These are phyloP conservation scores for Ichneumon xanthorius DNA, from an alignment of 2,888 invertebrate genomes.

Conservation along the genomic window DNA sequence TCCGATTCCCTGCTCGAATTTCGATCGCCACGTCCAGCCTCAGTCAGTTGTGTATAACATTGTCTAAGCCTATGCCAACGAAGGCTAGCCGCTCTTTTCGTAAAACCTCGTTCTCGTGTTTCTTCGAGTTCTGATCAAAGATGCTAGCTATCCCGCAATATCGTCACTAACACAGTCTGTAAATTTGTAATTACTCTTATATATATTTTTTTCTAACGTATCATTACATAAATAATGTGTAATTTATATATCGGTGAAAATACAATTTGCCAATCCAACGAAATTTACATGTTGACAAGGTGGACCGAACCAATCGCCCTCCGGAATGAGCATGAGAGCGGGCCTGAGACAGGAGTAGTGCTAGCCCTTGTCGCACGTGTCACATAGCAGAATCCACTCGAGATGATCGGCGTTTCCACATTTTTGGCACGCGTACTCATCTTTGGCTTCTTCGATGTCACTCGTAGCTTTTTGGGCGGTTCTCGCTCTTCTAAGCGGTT, in stretches of 20 bases:
- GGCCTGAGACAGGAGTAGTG: slow-evolving; percentile 98
- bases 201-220: no score
- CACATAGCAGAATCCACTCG: slow-evolving; percentile 98
- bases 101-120: slow-evolving; percentile 88
- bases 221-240: neutral
- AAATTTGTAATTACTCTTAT: slow-evolving; percentile 67
- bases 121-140: slow-evolving; percentile 90
- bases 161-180: slow-evolving; percentile 89
- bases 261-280: neutral
- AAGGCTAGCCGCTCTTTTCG: slow-evolving; percentile 90
- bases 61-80: slow-evolving; percentile 91
- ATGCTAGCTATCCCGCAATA: slow-evolving; percentile 91
- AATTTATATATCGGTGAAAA: neutral
- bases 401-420: slow-evolving; percentile 97
- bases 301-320: slow-evolving; percentile 99
- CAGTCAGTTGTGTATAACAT: slow-evolving; percentile 87
- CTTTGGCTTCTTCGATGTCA: slow-evolving; percentile 83
- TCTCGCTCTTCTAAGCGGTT: no score
- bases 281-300: slow-evolving; percentile 96
- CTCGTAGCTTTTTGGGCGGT: slow-evolving; percentile 88
- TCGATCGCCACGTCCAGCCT: slow-evolving; percentile 73
- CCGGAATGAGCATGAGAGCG: slow-evolving; percentile 96
- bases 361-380: slow-evolving; percentile 98
- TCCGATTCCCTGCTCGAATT: slow-evolving; percentile 75
- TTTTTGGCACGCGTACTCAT: slow-evolving; percentile 94